Base-by-base conservation (phyloP, 2,113 vertebrate genomes). In the Bothrops jararaca region DNA sequence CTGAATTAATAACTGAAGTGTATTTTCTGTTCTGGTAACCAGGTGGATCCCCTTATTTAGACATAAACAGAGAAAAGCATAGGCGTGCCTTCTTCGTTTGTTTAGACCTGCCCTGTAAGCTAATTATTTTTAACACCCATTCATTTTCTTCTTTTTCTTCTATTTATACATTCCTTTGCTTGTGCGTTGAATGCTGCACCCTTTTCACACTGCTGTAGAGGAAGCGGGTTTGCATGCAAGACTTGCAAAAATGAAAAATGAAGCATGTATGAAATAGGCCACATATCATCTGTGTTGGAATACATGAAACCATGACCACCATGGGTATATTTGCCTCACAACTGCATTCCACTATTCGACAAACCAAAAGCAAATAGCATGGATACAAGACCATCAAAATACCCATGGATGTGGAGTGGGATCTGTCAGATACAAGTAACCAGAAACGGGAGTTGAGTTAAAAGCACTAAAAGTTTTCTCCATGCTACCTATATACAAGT, bases 41-140 rank as follows among this genome's bases (percentile, higher is more conserved):
- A 96, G 96, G 96, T 94, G 96, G 95, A 96, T 93, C 92, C 93
- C 90, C 15, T 94, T 94, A 94, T 90, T 94, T 52, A 89, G 91
- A 92, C 93, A 95, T 48, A 92, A 92, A 92, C 57, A 22, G 22
- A 92, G 26, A 90, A 93, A 92, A 93, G 91, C 93, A 56, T 92
- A 97, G 96, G 96, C 94, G 96, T 96, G 96, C 80, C 88, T 92
- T 0, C 93, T 92, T 94, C 12, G 95, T 92, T 85, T 96, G 96
- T 95, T 95, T 94, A 85, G 94, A 96, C 97, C 94, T 96, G 96
- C 94, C 96, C 95, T 95, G 93, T 93, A 96, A 94, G 94, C 95
- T 95, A 92, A 91, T 48, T 88, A 86, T 88, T 57, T 96, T 96
- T 92, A 96, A 95, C 95, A 95, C 92, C 93, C 92, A 92, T 95